These are phyloP conservation scores for Tethya wilhelma DNA, from an alignment of 37 sponge, comb jelly and placozoan species.

Conservation along the genomic window DNA sequence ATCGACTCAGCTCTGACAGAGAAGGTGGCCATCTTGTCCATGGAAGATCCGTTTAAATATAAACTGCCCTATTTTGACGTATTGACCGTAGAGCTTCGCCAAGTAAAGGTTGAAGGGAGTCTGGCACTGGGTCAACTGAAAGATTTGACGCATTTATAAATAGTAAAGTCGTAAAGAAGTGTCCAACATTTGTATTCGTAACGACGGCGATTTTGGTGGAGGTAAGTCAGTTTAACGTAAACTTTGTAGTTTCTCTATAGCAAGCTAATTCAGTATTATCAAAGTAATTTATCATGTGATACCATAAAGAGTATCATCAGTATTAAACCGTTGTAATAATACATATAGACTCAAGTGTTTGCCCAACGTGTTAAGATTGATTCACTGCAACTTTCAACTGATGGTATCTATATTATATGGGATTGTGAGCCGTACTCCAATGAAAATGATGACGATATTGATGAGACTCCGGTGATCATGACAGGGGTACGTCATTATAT, in stretches of 20 bases:
- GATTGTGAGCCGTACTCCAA: no score
- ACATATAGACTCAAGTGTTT: not conserved
- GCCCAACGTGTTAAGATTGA: not conserved
- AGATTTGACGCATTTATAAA: conserved; percentile 7
- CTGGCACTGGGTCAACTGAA: not conserved
- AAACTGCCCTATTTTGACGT: conserved; percentile 25
- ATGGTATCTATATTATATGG: conserved; percentile 6
- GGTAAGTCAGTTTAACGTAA: not conserved
- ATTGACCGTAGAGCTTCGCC: conserved; percentile 5
- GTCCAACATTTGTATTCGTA: not conserved
- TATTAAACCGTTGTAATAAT: not conserved
- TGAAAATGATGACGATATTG: not conserved
- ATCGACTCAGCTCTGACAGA: not conserved
- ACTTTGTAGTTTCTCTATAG: no score
- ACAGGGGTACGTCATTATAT: not conserved
- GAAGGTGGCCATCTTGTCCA: not conserved
- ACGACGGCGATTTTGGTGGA: not conserved
- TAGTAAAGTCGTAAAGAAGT: not conserved
- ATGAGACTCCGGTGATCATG: no score
- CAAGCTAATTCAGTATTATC: no score
- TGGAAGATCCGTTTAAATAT: conserved; percentile 14
- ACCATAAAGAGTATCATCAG: no score
- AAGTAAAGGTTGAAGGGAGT: not conserved
- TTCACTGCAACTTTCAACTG: not conserved
- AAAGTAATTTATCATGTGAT: no score